phyloP scores from a whole-genome alignment of 2,113 vertebrate species.

The Amphilophus citrinellus region DNA sequence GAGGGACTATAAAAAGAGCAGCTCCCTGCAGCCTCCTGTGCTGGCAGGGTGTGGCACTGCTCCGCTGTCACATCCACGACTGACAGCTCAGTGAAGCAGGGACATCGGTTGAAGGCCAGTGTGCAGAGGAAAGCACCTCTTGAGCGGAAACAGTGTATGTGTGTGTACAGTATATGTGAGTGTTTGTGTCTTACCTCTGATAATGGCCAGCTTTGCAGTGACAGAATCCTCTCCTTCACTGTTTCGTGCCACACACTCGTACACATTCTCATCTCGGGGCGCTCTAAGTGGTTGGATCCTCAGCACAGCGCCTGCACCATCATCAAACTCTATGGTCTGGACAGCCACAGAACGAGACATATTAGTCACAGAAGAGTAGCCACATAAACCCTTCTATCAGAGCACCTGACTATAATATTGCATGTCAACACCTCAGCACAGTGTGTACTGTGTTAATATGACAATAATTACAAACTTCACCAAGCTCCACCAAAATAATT shows the following conservation, averaged over 20 bases:
- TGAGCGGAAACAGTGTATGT: conserved; percentile 9
- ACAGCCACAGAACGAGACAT: conserved; percentile 31
- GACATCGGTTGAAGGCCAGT: conserved; percentile 26
- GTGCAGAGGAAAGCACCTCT: conserved; percentile 30
- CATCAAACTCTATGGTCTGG: conserved; percentile 97
- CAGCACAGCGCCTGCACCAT: conserved; percentile 93
- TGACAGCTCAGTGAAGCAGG: conserved; percentile 41
- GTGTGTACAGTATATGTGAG: background rate
- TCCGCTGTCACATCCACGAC: conserved; percentile 51
- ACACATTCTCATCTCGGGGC: conserved; percentile 94
- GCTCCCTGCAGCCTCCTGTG: conserved; percentile 60
- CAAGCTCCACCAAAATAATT: background rate
- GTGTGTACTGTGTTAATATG: background rate
- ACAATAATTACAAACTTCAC: background rate
- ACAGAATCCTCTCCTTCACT: conserved; percentile 88
- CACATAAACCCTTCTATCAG: background rate
- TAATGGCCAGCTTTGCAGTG: conserved; percentile 95
- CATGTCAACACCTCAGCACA: background rate
- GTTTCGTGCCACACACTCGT: conserved; percentile 96
- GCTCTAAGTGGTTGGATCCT: conserved; percentile 96
- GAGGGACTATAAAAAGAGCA: conserved; percentile 74
- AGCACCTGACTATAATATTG: background rate
- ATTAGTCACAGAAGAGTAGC: conserved; percentile 37
- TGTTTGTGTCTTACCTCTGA: conserved; percentile 86
- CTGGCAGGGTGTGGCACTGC: conserved; percentile 54